Base-by-base conservation (phyloP, 2,888 invertebrate genomes). In the Opisthograptis luteolata region DNA sequence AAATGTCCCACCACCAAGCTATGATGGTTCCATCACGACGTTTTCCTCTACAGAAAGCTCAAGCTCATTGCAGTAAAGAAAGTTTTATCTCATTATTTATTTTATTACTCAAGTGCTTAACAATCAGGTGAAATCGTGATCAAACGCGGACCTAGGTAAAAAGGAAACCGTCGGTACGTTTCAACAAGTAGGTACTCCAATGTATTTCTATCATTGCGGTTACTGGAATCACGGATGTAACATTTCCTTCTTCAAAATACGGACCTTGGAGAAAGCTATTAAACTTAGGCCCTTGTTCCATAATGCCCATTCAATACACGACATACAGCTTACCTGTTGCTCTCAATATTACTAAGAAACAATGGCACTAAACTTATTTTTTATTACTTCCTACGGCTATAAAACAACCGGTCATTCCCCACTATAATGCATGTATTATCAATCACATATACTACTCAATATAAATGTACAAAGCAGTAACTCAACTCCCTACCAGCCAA, bases 401-500 rank as follows among this genome's bases (percentile, higher is more conserved):
- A 73, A 74, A 73, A 65, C 67, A 68, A 43, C 57, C 43, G 55
- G 60, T 61, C 56, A 60, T 68, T 62, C 66, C 60, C 62, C 62
- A n/a, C n/a, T n/a, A 62, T 64, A 70, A 66, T 66, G 60, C 60
- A 60, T 55, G 57, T 62, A 68, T 66, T 72, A 74, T 73, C 75
- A 71, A 68, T 70, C 70, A 69, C 37, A 40, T 28, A 22, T 27
- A 46, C 37, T 12, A 34, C 20, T n/a, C n/a, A n/a, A n/a, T n/a
- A n/a, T 22, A 22, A 22, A 22, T 3, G n/a, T 22, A 22, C 22
- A n/a, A 6, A 22, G 6, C 22, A 3, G 22, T 22, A n/a, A 22
- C 22, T 8, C 22, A 22, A 22, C 22, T 22, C 3, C 22, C 1
- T 22, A 22, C 22, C 22, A 3, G n/a, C 7, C 2, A 5, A 10